These are phyloP conservation scores for Leptodactylus fuscus DNA, from an alignment of 2,113 vertebrate genomes.

Conservation along the genomic window DNA sequence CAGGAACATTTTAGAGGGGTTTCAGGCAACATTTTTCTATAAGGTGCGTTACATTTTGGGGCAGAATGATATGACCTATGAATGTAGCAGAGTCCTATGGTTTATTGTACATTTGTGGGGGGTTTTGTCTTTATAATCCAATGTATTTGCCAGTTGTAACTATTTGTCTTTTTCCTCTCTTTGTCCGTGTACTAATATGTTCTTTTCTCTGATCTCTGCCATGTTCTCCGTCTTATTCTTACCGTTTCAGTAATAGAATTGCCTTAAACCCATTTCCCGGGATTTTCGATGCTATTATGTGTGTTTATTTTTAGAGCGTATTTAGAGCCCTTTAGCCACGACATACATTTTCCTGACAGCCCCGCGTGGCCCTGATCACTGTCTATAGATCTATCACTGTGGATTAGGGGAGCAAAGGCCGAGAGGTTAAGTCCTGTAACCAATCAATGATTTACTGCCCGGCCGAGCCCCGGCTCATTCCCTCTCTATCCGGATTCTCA, in stretches of 20 bases:
- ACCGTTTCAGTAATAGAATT: not conserved
- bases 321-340: not conserved
- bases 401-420: slow-evolving; percentile 2
- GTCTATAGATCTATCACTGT: not conserved
- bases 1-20: too few relatives aligned
- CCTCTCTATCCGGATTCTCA: not conserved
- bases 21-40: too few relatives aligned
- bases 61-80: too few relatives aligned
- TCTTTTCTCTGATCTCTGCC: too few relatives aligned
- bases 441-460: not conserved
- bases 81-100: too few relatives aligned
- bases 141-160: too few relatives aligned
- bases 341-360: not conserved
- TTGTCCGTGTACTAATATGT: too few relatives aligned
- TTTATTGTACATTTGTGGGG: too few relatives aligned
- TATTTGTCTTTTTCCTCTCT: too few relatives aligned
- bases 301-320: slow-evolving; percentile 27
- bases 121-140: too few relatives aligned
- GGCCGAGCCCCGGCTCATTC: not conserved
- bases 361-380: not conserved
- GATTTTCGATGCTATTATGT: not conserved
- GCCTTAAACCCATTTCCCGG: not conserved
- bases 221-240: too few relatives aligned
- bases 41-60: too few relatives aligned
- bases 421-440: not conserved